Conservation (phyloP, 2,797 vertebrate genomes). For the Uromys caudimaculatus region DNA sequence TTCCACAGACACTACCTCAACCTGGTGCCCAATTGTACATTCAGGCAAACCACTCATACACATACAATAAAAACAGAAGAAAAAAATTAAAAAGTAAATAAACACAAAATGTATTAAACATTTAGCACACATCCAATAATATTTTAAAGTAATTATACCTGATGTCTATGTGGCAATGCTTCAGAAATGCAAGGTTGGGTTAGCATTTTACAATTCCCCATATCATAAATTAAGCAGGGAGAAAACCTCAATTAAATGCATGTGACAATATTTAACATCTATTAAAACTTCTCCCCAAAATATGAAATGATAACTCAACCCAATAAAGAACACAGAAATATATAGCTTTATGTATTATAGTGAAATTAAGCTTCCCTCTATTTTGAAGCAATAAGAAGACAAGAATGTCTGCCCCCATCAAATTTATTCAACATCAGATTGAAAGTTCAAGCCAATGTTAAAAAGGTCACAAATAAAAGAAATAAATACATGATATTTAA, state of each 20-base stretch:
- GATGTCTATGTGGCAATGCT: background rate
- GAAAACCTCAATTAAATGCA: background rate
- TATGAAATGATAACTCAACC: background rate
- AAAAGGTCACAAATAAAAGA: conserved; percentile 25
- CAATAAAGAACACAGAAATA: background rate
- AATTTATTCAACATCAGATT: background rate
- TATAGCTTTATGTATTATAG: background rate
- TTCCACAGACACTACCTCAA: background rate
- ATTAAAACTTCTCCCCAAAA: conserved; percentile 13
- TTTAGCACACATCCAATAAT: background rate
- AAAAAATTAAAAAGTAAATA: background rate
- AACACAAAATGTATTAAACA: conserved; percentile 20
- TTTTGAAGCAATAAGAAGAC: background rate
- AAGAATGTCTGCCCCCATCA: background rate
- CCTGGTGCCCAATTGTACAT: background rate
- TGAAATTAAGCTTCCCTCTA: conserved; percentile 1
- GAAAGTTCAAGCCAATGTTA: background rate
- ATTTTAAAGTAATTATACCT: conserved; percentile 18
- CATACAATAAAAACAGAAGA: background rate
- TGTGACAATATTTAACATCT: background rate
- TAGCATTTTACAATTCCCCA: background rate
- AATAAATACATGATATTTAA: background rate
- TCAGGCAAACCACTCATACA: background rate
- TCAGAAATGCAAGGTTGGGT: conserved; percentile 12
- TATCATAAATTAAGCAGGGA: background rate